A percentile compares a stretch with the other conserved stretches of the same genome.
These are phyloP conservation scores for Diadophis punctatus DNA, from an alignment of 2,113 vertebrate species.

Conservation along the genomic window DNA sequence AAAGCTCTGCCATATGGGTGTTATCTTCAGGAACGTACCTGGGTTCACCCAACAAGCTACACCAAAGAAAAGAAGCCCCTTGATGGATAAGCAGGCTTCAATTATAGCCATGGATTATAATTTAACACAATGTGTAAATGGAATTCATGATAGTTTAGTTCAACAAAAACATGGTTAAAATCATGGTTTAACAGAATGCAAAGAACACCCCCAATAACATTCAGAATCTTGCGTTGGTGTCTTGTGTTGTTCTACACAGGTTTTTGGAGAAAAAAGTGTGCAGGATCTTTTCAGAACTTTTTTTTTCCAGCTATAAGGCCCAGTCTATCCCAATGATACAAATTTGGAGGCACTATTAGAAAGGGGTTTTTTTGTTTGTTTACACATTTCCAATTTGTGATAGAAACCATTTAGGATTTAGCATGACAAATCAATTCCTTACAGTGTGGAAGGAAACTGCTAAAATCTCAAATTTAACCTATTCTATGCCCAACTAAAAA, in stretches of 20 bases:
- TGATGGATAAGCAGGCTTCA: not conserved
- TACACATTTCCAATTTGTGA: not conserved
- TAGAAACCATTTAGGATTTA: not conserved
- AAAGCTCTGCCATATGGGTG: not conserved
- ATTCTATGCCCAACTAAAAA: fast-evolving
- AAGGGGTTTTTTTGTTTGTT: not conserved
- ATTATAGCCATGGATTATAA: not conserved
- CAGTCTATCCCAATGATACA: not conserved
- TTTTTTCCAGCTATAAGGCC: not conserved
- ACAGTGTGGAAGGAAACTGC: not conserved
- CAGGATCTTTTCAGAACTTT: not conserved
- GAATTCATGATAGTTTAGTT: not conserved
- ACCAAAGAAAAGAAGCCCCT: not conserved
- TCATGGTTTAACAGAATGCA: not conserved
- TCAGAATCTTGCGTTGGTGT: not conserved
- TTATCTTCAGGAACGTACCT: not conserved
- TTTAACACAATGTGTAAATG: not conserved
- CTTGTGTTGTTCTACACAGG: not conserved
- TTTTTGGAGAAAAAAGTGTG: not conserved
- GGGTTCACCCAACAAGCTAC: not conserved
- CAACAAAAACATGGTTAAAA: not conserved
- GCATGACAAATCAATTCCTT: not conserved
- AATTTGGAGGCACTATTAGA: not conserved
- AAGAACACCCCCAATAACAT: not conserved
- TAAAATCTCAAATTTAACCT: not conserved